A percentile compares a stretch with the other conserved stretches of the same genome.
These are phyloP conservation scores for Rotaria macrura DNA, from an alignment of 2,888 invertebrate species.

Conservation along the genomic window DNA sequence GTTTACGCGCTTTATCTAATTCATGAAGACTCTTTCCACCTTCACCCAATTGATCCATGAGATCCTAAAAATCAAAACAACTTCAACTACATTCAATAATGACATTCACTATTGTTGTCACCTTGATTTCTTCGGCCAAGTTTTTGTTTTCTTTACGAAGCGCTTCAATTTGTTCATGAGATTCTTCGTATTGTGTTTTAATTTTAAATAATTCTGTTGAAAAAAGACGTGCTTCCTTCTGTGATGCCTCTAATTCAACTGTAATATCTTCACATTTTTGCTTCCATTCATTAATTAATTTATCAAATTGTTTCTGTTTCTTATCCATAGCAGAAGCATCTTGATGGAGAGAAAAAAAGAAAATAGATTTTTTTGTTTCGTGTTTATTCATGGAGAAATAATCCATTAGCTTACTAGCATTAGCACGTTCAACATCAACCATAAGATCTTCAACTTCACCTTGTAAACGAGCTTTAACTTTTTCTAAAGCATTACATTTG, in stretches of 20 bases:
- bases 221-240: slow-evolving; percentile 98
- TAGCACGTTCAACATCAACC: slow-evolving; percentile 89
- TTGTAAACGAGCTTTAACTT: slow-evolving; percentile 89
- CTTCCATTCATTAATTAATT: slow-evolving; percentile 99
- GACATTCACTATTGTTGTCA: too few relatives aligned
- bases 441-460: slow-evolving; percentile 87
- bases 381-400: not conserved
- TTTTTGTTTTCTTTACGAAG: slow-evolving; percentile 99
- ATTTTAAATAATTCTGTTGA: slow-evolving; percentile 98
- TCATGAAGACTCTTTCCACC: slow-evolving; percentile 99
- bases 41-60: slow-evolving; percentile 97
- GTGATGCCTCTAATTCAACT: slow-evolving; percentile 91
- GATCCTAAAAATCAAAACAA: slow-evolving; percentile 55
- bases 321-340: slow-evolving; percentile 80
- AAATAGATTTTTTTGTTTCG: not conserved
- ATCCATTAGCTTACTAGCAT: slow-evolving; percentile 55
- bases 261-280: slow-evolving; percentile 92
- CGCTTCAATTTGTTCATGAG: slow-evolving; percentile 89
- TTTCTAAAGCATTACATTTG: slow-evolving; percentile 89
- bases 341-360: not conserved
- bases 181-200: slow-evolving; percentile 88
- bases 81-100: not conserved
- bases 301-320: slow-evolving; percentile 99
- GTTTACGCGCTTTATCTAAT: slow-evolving; percentile 94
- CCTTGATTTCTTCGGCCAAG: slow-evolving; percentile 77